These are phyloP conservation scores for Barnardius zonarius DNA, from an alignment of 2,113 vertebrate species.

Conservation along the genomic window DNA sequence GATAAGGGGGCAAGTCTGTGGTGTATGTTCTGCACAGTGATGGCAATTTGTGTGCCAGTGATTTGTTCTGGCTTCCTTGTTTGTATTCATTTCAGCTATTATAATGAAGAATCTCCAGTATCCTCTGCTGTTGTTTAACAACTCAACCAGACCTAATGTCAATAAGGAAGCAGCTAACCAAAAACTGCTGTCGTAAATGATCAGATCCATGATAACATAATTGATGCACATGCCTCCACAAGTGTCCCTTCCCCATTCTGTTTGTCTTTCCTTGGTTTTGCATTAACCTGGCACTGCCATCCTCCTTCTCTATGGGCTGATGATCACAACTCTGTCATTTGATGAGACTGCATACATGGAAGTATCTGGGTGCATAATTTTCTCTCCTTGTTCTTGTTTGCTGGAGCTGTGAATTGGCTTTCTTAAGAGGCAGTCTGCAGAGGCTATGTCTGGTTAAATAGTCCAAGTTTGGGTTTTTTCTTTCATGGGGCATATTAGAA, in stretches of 20 bases:
- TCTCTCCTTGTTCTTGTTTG: not conserved
- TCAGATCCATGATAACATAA: not conserved
- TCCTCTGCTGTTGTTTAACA: not conserved
- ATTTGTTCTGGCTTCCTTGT: not conserved
- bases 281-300: not conserved
- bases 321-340: not conserved
- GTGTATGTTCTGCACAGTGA: not conserved
- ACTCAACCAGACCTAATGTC: not conserved
- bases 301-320: not conserved
- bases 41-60: not conserved
- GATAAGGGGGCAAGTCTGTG: not conserved
- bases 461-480: not conserved
- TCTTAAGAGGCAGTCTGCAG: not conserved
- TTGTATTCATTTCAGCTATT: not conserved
- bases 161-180: conserved; percentile 38
- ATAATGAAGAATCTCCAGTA: not conserved
- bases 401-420: not conserved
- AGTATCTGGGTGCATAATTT: not conserved
- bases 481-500: not conserved
- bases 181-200: not conserved
- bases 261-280: not conserved
- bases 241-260: not conserved
- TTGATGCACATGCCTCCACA: not conserved
- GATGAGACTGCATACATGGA: not conserved
- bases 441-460: not conserved